Evolutionary conservation across 1,140 invertebrate genomes (phyloP).

Genomic region (Heliconius hewitsoni): DNA sequence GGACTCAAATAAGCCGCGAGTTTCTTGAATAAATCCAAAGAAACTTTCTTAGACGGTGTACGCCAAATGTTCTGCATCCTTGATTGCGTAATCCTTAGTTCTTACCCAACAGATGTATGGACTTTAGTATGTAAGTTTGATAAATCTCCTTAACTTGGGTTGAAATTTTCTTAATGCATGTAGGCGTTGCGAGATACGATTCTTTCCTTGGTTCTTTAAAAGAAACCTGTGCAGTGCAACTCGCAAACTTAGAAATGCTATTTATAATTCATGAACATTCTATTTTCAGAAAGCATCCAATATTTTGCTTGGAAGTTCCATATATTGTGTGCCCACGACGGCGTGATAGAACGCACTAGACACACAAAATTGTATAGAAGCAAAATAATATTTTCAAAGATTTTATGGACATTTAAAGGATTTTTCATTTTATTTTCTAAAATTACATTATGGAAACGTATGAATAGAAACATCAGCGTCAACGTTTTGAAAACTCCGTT

Average conservation of each 20-base stretch:
- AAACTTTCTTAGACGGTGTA: slow-evolving; percentile 40
- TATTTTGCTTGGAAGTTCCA: background rate
- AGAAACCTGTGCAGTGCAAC: background rate
- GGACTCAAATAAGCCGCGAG: slow-evolving; percentile 47
- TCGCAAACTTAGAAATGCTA: background rate
- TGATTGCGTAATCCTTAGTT: slow-evolving; percentile 47
- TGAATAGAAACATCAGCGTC: too few species aligned
- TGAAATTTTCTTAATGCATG: slow-evolving; percentile 12
- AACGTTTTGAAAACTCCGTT: too few species aligned
- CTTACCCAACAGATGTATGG: slow-evolving; percentile 35
- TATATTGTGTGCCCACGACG: background rate
- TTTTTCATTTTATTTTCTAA: background rate
- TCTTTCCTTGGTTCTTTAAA: background rate
- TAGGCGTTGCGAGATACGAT: background rate
- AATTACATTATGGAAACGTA: too few species aligned
- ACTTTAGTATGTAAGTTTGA: slow-evolving; percentile 23
- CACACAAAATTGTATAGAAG: background rate
- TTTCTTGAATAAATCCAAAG: slow-evolving; percentile 46
- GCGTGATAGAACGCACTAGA: background rate
- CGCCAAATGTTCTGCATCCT: slow-evolving; percentile 43
- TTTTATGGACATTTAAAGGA: background rate
- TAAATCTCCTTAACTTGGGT: slow-evolving; percentile 16
- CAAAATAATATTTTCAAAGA: background rate
- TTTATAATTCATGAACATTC: background rate
- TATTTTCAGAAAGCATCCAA: background rate